These are phyloP conservation scores for Corythornis vintsioides DNA, from an alignment of 2,113 vertebrate species.

Conservation along the genomic window DNA sequence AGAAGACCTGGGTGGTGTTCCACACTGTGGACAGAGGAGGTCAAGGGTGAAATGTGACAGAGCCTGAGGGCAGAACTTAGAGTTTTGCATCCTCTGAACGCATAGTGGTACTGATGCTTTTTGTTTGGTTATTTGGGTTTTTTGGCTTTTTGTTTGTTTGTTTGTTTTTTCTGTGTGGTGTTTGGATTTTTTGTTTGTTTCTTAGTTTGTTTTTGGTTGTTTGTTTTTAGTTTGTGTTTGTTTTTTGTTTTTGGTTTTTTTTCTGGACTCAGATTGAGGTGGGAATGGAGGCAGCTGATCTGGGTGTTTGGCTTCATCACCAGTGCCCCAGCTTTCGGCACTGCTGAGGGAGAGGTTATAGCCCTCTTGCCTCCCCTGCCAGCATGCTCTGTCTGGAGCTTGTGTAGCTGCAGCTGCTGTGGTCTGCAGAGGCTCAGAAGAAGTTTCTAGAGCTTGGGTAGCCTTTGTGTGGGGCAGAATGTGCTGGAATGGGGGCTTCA, in stretches of 20 bases:
- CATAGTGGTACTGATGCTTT: too few species aligned
- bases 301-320: background rate
- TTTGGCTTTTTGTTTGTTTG: background rate
- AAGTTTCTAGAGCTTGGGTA: background rate
- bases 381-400: rapidly evolving
- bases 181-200: too few species aligned
- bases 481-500: background rate
- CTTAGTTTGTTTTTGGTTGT: too few species aligned
- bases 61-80: background rate
- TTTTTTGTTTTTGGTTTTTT: too few species aligned
- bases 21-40: rapidly evolving
- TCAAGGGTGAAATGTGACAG: background rate
- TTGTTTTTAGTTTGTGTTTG: background rate
- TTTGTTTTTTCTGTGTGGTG: too few species aligned
- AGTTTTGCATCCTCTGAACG: background rate
- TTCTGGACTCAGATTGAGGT: background rate
- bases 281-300: background rate
- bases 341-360: rapidly evolving
- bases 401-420: rapidly evolving
- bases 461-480: background rate
- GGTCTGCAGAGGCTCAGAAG: background rate
- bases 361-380: background rate
- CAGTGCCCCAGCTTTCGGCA: rapidly evolving
- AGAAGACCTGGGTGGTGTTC: rapidly evolving
- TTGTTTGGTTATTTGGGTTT: too few species aligned